Base-by-base conservation (phyloP, 2,888 invertebrate genomes). In the Microplitis deprimator region DNA sequence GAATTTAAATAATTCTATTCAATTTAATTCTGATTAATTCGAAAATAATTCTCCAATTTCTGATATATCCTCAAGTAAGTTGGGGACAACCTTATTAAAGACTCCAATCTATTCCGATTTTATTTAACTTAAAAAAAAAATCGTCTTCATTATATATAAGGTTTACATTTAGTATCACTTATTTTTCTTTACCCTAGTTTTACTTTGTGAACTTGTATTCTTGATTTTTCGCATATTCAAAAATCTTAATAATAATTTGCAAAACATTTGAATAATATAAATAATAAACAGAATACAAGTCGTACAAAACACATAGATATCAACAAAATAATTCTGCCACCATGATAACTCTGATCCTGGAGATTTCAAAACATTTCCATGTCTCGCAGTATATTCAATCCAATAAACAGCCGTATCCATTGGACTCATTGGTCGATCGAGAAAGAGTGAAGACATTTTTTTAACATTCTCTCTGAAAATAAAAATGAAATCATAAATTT, bases 321-420 rank as follows among this genome's bases (percentile, higher is more conserved):
- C 87, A 8, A 88, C 65, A 8, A 87, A 81, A 16, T 83, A 79
- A 5, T 82, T 39, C 79, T 87, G 85, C 81, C 86, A 87, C 86
- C 86, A 87, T 0, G 80, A 20, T 5, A 89, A 81, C 3, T 84
- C 76, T 40, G 84, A 73, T 5, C 84, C 85, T 0, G 88, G 86
- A 6, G 89, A 87, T 78, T 80, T 80, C 5, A 86, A 59, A 5
- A 77, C 39, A 17, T 84, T 83, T 20, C 85, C 83, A 59, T 86
- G 78, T 77, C 80, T 83, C 1, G 60, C 75, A 5, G 82, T 77
- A 38, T 85, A 85, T 41, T 86, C 87, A 6, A 85, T 60, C 85
- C 85, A 85, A 50, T 79, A 87, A 10, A 81, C 39, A 0, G 85
- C 84, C 0, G 82, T 84, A 60, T 85, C 81, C 7, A 83, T 5